Evolutionary conservation across 2,113 vertebrate genomes (phyloP).

Genomic region (Brachypodius melanocephalos): DNA sequence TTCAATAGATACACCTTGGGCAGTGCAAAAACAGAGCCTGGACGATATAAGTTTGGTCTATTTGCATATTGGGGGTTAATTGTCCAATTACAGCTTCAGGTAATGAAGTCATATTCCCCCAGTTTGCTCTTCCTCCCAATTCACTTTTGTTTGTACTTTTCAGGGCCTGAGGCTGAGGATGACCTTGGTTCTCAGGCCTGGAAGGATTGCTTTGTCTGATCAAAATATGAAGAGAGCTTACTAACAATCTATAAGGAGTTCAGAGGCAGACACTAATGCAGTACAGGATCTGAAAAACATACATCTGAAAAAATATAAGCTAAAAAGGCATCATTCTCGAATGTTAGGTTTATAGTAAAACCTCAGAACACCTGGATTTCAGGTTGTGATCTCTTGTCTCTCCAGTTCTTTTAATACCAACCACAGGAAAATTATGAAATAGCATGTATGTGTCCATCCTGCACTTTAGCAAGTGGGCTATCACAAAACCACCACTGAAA

Average conservation of each 20-base stretch:
- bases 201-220: not conserved
- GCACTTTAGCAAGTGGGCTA: not conserved
- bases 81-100: not conserved
- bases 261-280: not conserved
- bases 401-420: not conserved
- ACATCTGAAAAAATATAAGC: not conserved
- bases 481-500: not conserved
- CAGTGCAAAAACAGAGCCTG: not conserved
- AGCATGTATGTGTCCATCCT: fast-evolving
- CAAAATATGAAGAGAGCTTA: not conserved
- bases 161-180: fast-evolving
- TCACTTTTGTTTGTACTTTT: not conserved
- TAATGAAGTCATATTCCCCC: not conserved
- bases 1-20: not conserved
- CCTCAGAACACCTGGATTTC: not conserved
- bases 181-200: not conserved
- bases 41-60: fast-evolving
- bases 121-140: not conserved
- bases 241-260: not conserved
- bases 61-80: not conserved
- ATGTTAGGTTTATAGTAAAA: not conserved
- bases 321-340: not conserved
- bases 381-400: not conserved
- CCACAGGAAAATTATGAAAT: not conserved
- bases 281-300: not conserved